Evolutionary conservation across 2,797 vertebrate species (phyloP), one percentile per base, ranked within the genome.

Genomic region (Leontocebus nigricollis): DNA sequence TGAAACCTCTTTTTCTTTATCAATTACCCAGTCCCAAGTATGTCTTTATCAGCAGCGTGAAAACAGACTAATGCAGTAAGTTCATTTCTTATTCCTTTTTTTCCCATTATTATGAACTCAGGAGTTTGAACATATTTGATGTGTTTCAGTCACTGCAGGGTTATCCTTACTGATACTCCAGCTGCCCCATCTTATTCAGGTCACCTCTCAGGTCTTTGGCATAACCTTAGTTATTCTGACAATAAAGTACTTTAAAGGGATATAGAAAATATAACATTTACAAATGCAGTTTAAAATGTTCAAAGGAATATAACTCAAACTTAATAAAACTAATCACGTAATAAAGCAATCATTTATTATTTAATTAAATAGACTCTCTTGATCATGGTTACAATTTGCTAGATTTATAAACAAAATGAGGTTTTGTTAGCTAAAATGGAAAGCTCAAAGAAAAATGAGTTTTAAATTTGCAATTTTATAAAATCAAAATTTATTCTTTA

Each of bases 101-200:
- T 26, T 22, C 10, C 27, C 6, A 4, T 55, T 52, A 26, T 2
- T 30, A 46, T 24, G 67, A 73, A 86, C 39, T 70, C 46, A 84
- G 30, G 15, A 46, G 36, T 41, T 13, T 41, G 26, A 59, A 27
- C 48, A 17, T 5, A 1, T 4, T 0, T 4, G 39, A 15, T 0
- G 7, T 8, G 17, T 76, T 59, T 70, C 10, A 0, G 26, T 26
- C 22, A 15, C 44, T 0, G 0, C 9, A 41, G 4, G 2, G 1
- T 24, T 19, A 15, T 36, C 14, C n/a, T 46, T 55, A 11, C 2
- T 7, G 41, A 70, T 9, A 12, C 15, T 26, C 30, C 1, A 30
- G 52, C 36, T 20, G 17, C 10, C 59, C 59, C 14, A 0, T 11
- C 73, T 24, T 24, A 41, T 19, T 75, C 39, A 26, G 2, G 27